Evolutionary conservation across 2,888 invertebrate genomes (phyloP).

Genomic region (Parnassius smintheus): DNA sequence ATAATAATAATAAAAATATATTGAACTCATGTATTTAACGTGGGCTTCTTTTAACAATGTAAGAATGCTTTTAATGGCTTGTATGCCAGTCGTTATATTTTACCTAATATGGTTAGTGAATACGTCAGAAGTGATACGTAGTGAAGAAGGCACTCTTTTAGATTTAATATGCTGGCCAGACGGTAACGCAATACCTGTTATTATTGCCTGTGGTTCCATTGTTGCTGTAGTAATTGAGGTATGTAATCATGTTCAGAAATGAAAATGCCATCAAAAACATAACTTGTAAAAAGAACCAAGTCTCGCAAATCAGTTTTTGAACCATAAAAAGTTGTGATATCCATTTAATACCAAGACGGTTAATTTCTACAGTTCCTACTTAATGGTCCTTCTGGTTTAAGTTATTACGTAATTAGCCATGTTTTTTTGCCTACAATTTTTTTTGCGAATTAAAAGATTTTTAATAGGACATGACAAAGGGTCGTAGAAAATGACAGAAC

Average conservation of each 20-base stretch:
- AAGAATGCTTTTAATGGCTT: slow-evolving; percentile 71
- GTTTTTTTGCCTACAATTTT: too few species aligned
- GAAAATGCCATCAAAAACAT: too few species aligned
- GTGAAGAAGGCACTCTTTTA: slow-evolving; percentile 68
- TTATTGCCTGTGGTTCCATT: slow-evolving; percentile 64
- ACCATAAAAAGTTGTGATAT: too few species aligned
- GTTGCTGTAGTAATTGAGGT: slow-evolving; percentile 73
- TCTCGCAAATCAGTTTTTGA: too few species aligned
- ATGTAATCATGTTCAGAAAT: slow-evolving; percentile 14
- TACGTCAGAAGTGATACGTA: slow-evolving; percentile 70
- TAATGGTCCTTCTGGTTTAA: too few species aligned
- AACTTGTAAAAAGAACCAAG: too few species aligned
- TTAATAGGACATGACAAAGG: too few species aligned
- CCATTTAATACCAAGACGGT: too few species aligned
- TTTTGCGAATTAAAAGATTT: too few species aligned
- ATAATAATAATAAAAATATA: not conserved
- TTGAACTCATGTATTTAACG: slow-evolving; percentile 55
- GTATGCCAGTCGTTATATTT: slow-evolving; percentile 71
- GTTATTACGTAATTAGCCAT: too few species aligned
- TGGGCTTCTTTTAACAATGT: slow-evolving; percentile 75
- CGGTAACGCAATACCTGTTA: slow-evolving; percentile 72
- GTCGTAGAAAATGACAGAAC: too few species aligned
- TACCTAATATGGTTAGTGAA: slow-evolving; percentile 73
- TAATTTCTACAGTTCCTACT: too few species aligned
- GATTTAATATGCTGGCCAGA: slow-evolving; percentile 76